Percentiles rank a stretch among this genome's conserved stretches.
Conservation (phyloP, 1,140 invertebrate genomes). For the Lordiphosa collinella region DNA sequence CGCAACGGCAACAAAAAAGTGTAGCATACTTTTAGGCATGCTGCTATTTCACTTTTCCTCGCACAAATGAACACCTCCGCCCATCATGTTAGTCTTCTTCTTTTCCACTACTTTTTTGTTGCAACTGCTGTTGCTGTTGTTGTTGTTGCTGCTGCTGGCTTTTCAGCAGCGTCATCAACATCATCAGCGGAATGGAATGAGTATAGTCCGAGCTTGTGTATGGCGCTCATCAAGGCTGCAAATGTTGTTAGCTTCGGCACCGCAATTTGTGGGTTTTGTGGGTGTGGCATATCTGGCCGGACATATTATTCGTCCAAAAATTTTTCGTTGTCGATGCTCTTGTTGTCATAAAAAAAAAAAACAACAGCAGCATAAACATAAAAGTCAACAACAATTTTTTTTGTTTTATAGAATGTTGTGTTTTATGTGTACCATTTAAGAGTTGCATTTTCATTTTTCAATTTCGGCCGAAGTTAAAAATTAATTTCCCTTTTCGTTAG, state of each 20-base stretch:
- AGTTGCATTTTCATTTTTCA: too few relatives aligned
- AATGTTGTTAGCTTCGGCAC: conserved; percentile 63
- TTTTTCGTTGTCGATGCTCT: conserved; percentile 27
- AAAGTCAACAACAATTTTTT: too few relatives aligned
- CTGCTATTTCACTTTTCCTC: conserved; percentile 73
- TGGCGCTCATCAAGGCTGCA: conserved; percentile 58
- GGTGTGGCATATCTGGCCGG: conserved; percentile 68
- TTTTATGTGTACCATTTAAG: too few relatives aligned
- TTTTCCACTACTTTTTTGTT: not conserved
- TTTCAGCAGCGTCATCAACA: conserved; percentile 55
- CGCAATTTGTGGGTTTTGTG: conserved; percentile 73
- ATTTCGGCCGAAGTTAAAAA: too few relatives aligned
- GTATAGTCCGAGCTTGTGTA: conserved; percentile 10
- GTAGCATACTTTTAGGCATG: conserved; percentile 74
- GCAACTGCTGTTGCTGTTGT: not conserved
- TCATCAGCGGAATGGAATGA: conserved; percentile 30
- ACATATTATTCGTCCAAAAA: conserved; percentile 67
- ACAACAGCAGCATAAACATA: too few relatives aligned
- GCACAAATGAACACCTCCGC: conserved; percentile 70
- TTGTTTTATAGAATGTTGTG: too few relatives aligned
- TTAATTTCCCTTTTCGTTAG: too few relatives aligned
- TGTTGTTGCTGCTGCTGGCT: conserved; percentile 22
- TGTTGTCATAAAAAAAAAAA: too few relatives aligned
- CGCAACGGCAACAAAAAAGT: conserved; percentile 39
- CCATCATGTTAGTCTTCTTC: conserved; percentile 4